Percentiles rank a stretch among this genome's conserved stretches.
These are phyloP conservation scores for Perizoma flavofasciatum DNA, from an alignment of 2,888 invertebrate genomes.

Conservation along the genomic window DNA sequence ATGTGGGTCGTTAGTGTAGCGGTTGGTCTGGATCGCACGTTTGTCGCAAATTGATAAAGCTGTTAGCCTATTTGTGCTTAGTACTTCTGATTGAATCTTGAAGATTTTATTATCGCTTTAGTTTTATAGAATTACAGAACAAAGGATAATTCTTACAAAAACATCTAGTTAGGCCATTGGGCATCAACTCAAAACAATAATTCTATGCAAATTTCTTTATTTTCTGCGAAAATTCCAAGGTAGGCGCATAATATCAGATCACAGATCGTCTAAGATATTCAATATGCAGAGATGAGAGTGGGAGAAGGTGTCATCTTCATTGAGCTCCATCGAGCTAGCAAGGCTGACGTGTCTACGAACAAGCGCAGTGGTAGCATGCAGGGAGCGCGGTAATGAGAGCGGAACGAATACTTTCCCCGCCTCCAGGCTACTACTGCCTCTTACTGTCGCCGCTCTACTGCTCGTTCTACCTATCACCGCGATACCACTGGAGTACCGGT, in stretches of 20 bases:
- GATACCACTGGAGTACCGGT: no score
- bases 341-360: neutral
- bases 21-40: constrained; percentile 12
- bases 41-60: constrained; percentile 19
- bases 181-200: neutral
- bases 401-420: constrained; percentile 62
- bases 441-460: constrained; percentile 10
- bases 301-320: neutral
- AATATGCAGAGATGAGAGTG: neutral
- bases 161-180: no score
- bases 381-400: constrained; percentile 51
- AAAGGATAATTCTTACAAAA: no score
- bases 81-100: constrained; percentile 6
- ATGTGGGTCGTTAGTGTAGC: constrained; percentile 21
- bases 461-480: neutral
- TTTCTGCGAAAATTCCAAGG: no score
- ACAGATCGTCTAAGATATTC: no score
- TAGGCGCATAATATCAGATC: no score
- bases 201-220: neutral
- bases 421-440: constrained; percentile 24
- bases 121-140: neutral
- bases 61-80: neutral
- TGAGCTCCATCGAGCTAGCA: neutral
- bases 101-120: constrained; percentile 1
- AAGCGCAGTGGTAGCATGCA: constrained; percentile 9